These are phyloP conservation scores for Nesogale talazaci DNA, from an alignment of 2,113 vertebrate genomes.

Conservation along the genomic window DNA sequence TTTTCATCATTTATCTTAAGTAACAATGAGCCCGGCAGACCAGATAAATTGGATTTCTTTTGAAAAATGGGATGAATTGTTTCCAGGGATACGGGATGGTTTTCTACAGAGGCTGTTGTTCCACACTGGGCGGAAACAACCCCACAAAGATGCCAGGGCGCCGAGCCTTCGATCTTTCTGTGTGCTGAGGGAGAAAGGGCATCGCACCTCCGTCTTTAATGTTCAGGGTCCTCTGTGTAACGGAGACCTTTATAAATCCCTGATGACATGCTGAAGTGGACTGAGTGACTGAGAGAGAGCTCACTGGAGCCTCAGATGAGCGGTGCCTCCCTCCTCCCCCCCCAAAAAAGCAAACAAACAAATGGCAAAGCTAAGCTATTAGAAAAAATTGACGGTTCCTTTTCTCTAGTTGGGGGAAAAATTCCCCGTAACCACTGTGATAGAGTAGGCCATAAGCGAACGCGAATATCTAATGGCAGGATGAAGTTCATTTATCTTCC, in stretches of 20 bases:
- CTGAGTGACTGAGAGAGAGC: constrained; percentile 8
- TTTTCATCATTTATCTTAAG: constrained; percentile 73
- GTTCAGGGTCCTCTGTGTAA: constrained; percentile 44
- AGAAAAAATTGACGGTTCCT: constrained; percentile 72
- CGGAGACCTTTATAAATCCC: constrained; percentile 57
- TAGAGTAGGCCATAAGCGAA: constrained; percentile 73
- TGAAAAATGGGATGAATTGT: constrained; percentile 70
- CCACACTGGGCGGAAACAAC: constrained; percentile 43
- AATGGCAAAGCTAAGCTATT: constrained; percentile 64
- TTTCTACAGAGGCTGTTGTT: constrained; percentile 19
- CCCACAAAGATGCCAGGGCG: constrained; percentile 49
- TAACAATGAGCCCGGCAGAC: neutral
- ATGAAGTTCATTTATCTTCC: constrained; percentile 68
- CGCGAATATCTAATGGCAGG: constrained; percentile 73
- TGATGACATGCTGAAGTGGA: constrained; percentile 35
- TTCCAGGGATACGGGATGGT: constrained; percentile 59
- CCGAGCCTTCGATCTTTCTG: neutral
- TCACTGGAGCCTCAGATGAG: constrained; percentile 42
- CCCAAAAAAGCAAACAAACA: neutral
- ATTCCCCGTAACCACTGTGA: constrained; percentile 67
- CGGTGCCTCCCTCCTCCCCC: neutral
- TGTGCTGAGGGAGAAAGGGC: constrained; percentile 47
- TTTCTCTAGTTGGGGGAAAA: constrained; percentile 68
- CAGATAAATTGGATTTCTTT: constrained; percentile 68
- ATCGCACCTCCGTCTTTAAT: constrained; percentile 42